phyloP scores from a whole-genome alignment of 2,797 vertebrate species.

The Cyclopterus lumpus region DNA sequence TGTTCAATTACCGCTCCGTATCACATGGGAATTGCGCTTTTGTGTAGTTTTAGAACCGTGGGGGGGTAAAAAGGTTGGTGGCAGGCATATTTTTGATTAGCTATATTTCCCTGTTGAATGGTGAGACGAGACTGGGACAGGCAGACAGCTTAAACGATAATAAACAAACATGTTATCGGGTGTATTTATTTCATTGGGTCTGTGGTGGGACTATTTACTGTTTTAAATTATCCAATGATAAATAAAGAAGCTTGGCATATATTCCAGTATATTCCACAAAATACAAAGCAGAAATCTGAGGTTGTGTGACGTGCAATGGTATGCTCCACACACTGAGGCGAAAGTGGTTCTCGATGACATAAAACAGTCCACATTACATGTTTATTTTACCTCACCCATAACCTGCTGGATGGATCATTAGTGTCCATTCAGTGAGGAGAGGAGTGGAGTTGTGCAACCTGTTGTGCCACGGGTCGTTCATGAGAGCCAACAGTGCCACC shows the following conservation, averaged over 20 bases:
- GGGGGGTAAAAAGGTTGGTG: conserved; percentile 9
- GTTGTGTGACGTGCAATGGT: not conserved
- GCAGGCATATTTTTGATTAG: conserved; percentile 4
- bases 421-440: conserved; percentile 17
- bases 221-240: not conserved
- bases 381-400: conserved; percentile 15
- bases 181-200: not conserved
- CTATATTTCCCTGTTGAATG: conserved; percentile 1
- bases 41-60: not conserved
- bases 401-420: conserved; percentile 20
- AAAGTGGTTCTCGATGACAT: conserved; percentile 1
- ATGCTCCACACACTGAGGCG: not conserved
- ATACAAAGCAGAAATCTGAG: not conserved
- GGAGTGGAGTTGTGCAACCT: conserved; percentile 61
- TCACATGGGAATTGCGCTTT: conserved; percentile 17
- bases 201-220: not conserved
- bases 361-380: not conserved
- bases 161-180: not conserved
- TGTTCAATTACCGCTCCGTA: conserved; percentile 28
- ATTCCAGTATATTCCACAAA: not conserved
- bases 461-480: conserved; percentile 62
- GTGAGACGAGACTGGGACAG: not conserved
- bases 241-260: not conserved
- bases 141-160: not conserved
- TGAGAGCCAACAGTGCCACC: conserved; percentile 81